Conservation (phyloP, 1,140 invertebrate species). For the Drosophila rhopaloa region DNA sequence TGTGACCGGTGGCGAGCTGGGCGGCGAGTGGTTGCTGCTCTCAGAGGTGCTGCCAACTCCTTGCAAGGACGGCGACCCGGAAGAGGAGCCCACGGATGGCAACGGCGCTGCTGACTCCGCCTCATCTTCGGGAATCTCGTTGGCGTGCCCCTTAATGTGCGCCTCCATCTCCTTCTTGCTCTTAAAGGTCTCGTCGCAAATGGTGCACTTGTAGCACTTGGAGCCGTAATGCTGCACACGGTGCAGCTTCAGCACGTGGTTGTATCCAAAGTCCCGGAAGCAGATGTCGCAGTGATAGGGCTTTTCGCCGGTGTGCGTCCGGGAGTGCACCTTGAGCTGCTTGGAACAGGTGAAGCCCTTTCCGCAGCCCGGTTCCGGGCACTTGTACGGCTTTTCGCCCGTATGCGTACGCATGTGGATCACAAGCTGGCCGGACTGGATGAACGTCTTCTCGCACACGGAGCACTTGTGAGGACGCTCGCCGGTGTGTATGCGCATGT, state of each 20-base stretch:
- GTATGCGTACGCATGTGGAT: conserved; percentile 95
- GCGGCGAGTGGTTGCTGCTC: conserved; percentile 68
- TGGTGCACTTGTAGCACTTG: conserved; percentile 96
- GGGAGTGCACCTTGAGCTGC: conserved; percentile 93
- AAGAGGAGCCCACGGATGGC: conserved; percentile 36
- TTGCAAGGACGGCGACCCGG: conserved; percentile 34
- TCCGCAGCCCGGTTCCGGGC: conserved; percentile 90
- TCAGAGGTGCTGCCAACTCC: conserved; percentile 54
- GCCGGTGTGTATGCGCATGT: conserved; percentile 96
- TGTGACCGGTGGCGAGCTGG: conserved; percentile 78
- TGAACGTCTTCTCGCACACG: conserved; percentile 96
- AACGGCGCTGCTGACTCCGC: conserved; percentile 70
- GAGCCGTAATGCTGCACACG: conserved; percentile 96
- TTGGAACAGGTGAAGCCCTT: conserved; percentile 96
- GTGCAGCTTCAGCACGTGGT: conserved; percentile 94
- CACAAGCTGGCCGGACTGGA: conserved; percentile 94
- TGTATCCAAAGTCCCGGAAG: conserved; percentile 91
- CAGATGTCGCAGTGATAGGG: conserved; percentile 88
- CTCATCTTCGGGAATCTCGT: conserved; percentile 86
- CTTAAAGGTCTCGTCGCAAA: conserved; percentile 93
- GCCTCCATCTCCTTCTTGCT: conserved; percentile 95
- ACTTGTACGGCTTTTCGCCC: conserved; percentile 95
- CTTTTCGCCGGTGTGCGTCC: conserved; percentile 95
- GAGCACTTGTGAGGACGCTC: conserved; percentile 97
- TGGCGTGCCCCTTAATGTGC: conserved; percentile 95